phyloP scores from a whole-genome alignment of 2,113 vertebrate genomes.

The Hemiscyllium ocellatum region DNA sequence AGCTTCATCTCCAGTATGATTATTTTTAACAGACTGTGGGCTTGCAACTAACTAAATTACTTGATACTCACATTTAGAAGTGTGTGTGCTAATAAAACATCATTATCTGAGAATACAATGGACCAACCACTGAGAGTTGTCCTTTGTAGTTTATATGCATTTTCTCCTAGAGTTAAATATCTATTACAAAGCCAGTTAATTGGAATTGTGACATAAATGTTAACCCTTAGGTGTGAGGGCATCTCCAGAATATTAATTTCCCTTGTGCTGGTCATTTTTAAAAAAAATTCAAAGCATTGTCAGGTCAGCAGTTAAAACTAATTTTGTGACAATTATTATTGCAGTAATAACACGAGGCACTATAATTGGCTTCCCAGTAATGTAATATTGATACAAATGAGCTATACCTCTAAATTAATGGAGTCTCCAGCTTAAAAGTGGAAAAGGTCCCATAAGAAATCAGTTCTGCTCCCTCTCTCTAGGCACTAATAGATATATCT shows the following conservation, averaged over 20 bases:
- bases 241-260: not conserved
- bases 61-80: not conserved
- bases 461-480: not conserved
- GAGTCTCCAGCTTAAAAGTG: not conserved
- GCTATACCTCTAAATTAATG: not conserved
- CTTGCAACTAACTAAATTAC: not conserved
- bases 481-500: not conserved
- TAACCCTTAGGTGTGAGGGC: not conserved
- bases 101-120: constrained; percentile 24
- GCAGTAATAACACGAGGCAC: not conserved
- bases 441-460: not conserved
- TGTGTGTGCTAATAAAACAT: not conserved
- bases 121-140: constrained; percentile 22
- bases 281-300: not conserved
- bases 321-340: not conserved
- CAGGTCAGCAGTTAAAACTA: not conserved
- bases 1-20: constrained; percentile 16
- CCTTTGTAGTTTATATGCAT: not conserved
- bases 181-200: not conserved
- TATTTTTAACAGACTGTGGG: constrained; percentile 3
- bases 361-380: not conserved
- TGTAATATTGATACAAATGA: not conserved
- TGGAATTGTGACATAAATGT: not conserved
- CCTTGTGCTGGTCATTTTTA: not conserved
- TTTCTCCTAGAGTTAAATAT: not conserved